Evolutionary conservation across 1,140 invertebrate species (phyloP).

Genomic region (Vollenhovia emeryi): DNA sequence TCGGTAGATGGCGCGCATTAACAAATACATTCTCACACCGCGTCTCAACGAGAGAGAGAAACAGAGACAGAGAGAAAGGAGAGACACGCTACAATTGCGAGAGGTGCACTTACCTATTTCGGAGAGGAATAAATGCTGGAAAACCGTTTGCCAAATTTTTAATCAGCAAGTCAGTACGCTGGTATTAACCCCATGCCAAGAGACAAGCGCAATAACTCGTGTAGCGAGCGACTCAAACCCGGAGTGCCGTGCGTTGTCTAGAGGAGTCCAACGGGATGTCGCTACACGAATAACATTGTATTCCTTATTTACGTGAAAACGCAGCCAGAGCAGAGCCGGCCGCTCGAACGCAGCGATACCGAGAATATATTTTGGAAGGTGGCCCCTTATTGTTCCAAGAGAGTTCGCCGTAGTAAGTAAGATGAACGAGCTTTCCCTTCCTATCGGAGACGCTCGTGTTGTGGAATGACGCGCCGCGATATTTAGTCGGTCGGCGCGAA

Average conservation of each 20-base stretch:
- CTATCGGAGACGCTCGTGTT: not conserved
- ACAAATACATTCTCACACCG: not conserved
- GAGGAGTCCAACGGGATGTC: not conserved
- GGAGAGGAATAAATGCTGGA: conserved; percentile 33
- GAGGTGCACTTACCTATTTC: conserved; percentile 29
- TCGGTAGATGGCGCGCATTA: conserved; percentile 2
- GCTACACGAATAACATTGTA: not conserved
- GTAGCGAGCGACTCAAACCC: not conserved
- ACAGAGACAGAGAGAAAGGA: no score
- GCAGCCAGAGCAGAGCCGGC: not conserved
- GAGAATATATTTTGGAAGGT: not conserved
- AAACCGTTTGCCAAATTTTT: conserved; percentile 31
- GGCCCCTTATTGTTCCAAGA: not conserved
- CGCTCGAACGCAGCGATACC: not conserved
- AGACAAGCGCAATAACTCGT: not conserved
- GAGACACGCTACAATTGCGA: not conserved
- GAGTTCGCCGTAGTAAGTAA: not conserved
- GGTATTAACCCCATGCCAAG: not conserved
- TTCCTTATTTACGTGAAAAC: not conserved
- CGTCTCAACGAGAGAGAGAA: not conserved
- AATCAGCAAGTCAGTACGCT: not conserved
- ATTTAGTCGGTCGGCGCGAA: not conserved
- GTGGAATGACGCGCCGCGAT: not conserved
- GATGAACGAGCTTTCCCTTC: not conserved
- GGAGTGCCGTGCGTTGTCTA: not conserved